Evolutionary conservation across 2,888 invertebrate genomes (phyloP).

Genomic region (Drepana falcataria): DNA sequence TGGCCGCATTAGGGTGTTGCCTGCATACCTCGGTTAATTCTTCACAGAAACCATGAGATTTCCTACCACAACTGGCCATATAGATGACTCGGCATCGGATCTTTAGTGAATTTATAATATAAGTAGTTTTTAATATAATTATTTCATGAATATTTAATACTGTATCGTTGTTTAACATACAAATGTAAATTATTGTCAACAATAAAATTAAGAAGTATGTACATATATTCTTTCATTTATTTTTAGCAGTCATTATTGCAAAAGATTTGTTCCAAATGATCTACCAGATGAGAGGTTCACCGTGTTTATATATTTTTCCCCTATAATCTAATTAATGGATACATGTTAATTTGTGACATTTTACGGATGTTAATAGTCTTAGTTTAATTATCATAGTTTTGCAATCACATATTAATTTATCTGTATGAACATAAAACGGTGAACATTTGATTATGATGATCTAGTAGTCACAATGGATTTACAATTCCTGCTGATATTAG

Average conservation of each 20-base stretch:
- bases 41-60: not conserved
- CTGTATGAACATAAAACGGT: not conserved
- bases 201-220: too few relatives aligned
- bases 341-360: not conserved
- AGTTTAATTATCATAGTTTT: not conserved
- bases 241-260: too few relatives aligned
- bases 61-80: not conserved
- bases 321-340: not conserved
- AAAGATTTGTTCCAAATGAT: too few relatives aligned
- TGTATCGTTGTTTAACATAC: too few relatives aligned
- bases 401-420: not conserved
- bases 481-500: not conserved
- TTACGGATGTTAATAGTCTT: not conserved
- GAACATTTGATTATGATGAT: not conserved
- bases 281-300: too few relatives aligned
- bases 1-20: constrained; percentile 61
- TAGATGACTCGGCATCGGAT: constrained; percentile 1
- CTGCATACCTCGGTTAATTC: constrained; percentile 62
- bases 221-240: too few relatives aligned
- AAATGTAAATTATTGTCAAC: too few relatives aligned
- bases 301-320: too few relatives aligned
- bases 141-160: too few relatives aligned
- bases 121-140: constrained; percentile 8
- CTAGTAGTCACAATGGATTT: not conserved
- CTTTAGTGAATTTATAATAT: constrained; percentile 10